These are phyloP conservation scores for Geococcyx californianus DNA, from an alignment of 2,113 vertebrate genomes.

Conservation along the genomic window DNA sequence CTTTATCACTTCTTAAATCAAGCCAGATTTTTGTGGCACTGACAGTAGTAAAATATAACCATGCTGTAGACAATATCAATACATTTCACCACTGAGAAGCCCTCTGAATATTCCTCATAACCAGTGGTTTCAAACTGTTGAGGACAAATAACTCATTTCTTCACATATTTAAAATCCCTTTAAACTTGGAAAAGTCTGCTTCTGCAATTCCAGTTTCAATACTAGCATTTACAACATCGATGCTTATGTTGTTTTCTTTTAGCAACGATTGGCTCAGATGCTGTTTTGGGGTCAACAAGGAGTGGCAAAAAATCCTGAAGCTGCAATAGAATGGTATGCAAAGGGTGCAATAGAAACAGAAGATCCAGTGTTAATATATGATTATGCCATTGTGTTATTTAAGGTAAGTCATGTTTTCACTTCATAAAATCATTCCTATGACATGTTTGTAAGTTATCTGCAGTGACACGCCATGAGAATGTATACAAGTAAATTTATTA, in stretches of 20 bases:
- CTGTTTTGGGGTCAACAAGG: conserved; percentile 90
- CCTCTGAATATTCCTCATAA: not conserved
- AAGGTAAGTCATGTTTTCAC: conserved; percentile 78
- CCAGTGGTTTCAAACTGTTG: not conserved
- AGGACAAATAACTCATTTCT: not conserved
- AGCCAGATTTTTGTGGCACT: not conserved
- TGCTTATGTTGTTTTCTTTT: not conserved
- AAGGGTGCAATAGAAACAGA: conserved; percentile 86
- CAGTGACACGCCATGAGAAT: not conserved
- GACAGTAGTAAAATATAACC: not conserved
- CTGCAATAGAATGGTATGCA: conserved; percentile 86
- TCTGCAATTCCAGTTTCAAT: not conserved
- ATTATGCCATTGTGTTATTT: conserved; percentile 89
- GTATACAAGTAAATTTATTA: not conserved
- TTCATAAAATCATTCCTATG: not conserved
- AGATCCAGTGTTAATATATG: conserved; percentile 85
- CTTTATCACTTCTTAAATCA: not conserved
- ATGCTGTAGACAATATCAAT: not conserved
- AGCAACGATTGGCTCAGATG: conserved; percentile 88
- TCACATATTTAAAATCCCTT: not conserved
- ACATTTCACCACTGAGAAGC: not conserved
- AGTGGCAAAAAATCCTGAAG: conserved; percentile 81
- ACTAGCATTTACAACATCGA: not conserved
- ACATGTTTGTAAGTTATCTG: not conserved
- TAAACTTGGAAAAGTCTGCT: not conserved